These are phyloP conservation scores for Temnothorax rugatulus DNA, from an alignment of 2,888 invertebrate genomes.

Conservation along the genomic window DNA sequence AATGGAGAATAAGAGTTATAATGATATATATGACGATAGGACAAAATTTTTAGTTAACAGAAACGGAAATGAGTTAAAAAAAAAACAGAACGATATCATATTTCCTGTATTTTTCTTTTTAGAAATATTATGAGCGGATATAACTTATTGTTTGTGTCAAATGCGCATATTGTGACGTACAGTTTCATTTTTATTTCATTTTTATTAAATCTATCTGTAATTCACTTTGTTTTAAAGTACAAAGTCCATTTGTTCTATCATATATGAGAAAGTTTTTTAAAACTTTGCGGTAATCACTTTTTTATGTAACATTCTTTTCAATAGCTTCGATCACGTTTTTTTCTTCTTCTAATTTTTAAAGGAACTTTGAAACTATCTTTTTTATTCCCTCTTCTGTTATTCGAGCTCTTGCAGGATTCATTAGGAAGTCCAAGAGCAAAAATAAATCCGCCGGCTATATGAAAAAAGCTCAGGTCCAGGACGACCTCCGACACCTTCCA, in stretches of 20 bases:
- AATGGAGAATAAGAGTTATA: not conserved
- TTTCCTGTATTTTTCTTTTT: not conserved
- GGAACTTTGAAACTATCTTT: not conserved
- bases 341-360: not conserved
- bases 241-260: not conserved
- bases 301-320: not conserved
- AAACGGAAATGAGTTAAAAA: not conserved
- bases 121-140: not conserved
- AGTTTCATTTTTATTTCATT: not conserved
- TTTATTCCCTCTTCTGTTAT: not conserved
- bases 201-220: not conserved
- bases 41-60: conserved; percentile 14
- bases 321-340: not conserved
- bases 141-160: not conserved
- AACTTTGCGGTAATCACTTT: not conserved
- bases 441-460: not conserved
- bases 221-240: not conserved
- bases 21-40: not conserved
- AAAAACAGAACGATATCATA: not conserved
- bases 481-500: not conserved
- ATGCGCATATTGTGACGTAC: not conserved
- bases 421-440: not conserved
- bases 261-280: not conserved
- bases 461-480: not conserved
- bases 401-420: not conserved